These are phyloP conservation scores for Drosophila rufa DNA, from an alignment of 1,140 invertebrate species.

Conservation along the genomic window DNA sequence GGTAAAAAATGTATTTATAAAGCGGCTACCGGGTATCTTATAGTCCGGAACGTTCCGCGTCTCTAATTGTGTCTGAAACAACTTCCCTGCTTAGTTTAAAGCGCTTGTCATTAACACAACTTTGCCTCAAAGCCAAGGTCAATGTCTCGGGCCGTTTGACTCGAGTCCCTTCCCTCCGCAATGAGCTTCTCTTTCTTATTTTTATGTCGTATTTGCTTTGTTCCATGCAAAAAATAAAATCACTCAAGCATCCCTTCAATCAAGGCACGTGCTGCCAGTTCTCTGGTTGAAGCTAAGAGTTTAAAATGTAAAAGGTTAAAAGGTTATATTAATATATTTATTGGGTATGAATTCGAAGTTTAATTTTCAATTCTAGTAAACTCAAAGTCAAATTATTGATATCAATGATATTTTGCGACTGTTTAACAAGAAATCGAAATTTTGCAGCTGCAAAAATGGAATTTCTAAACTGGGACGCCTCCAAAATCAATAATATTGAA, in stretches of 20 bases:
- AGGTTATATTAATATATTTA: too few species aligned
- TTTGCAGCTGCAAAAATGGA: too few species aligned
- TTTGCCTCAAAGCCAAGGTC: constrained; percentile 15
- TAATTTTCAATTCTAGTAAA: too few species aligned
- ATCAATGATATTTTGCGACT: too few species aligned
- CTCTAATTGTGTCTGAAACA: not conserved
- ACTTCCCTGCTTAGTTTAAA: not conserved
- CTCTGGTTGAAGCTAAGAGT: not conserved
- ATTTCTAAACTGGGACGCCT: too few species aligned
- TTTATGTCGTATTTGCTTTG: constrained; percentile 5
- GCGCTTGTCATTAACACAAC: constrained; percentile 4
- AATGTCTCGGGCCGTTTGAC: constrained; percentile 16
- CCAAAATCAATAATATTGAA: not conserved
- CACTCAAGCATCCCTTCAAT: constrained; percentile 63
- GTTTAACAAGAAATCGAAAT: too few species aligned
- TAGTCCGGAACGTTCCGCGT: not conserved
- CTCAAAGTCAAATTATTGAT: too few species aligned
- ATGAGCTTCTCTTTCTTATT: not conserved
- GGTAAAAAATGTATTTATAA: not conserved
- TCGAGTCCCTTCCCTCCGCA: not conserved
- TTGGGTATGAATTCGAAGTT: too few species aligned
- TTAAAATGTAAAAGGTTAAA: not conserved
- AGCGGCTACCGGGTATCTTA: not conserved
- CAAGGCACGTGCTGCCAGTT: constrained; percentile 49
- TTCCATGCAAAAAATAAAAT: constrained; percentile 47